A percentile compares a stretch with the other conserved stretches of the same genome.
phyloP scores from a whole-genome alignment of 2,888 invertebrate genomes.

The Synergus umbraculus region DNA sequence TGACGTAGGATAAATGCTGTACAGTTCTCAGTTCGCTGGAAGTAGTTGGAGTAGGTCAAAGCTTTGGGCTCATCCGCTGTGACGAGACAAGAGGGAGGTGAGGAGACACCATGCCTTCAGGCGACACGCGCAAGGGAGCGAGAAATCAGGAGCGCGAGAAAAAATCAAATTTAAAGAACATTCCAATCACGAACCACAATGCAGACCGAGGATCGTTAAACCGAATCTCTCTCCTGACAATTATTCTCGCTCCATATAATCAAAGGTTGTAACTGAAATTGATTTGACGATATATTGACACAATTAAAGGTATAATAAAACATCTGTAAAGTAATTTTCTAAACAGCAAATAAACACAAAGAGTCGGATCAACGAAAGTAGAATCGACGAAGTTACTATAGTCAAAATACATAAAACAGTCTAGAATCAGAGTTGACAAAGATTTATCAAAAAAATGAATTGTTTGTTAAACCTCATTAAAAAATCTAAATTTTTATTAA shows the following conservation, averaged over 20 bases:
- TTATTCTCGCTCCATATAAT: not conserved
- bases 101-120: slow-evolving; percentile 38
- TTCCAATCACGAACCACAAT: slow-evolving; percentile 40
- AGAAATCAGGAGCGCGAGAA: slow-evolving; percentile 33
- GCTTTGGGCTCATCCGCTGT: slow-evolving; percentile 39
- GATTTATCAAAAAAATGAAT: not conserved
- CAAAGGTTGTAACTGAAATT: not conserved
- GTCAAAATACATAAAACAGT: not conserved
- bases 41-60: slow-evolving; percentile 42
- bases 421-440: slow-evolving; percentile 12
- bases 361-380: slow-evolving; percentile 7
- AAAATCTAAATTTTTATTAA: not conserved
- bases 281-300: not conserved
- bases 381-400: not conserved
- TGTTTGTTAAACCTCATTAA: not conserved
- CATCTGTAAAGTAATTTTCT: not conserved
- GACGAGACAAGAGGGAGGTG: slow-evolving; percentile 33
- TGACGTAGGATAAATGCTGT: slow-evolving; percentile 8
- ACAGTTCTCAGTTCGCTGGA: slow-evolving; percentile 23
- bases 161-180: slow-evolving; percentile 39
- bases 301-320: not conserved
- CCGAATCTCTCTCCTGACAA: not conserved
- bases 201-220: slow-evolving; percentile 22
- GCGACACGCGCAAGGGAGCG: slow-evolving; percentile 42
- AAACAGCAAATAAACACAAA: not conserved